Evolutionary conservation across 2,888 invertebrate genomes (phyloP).

Genomic region (Troglohyphantes excavatus): DNA sequence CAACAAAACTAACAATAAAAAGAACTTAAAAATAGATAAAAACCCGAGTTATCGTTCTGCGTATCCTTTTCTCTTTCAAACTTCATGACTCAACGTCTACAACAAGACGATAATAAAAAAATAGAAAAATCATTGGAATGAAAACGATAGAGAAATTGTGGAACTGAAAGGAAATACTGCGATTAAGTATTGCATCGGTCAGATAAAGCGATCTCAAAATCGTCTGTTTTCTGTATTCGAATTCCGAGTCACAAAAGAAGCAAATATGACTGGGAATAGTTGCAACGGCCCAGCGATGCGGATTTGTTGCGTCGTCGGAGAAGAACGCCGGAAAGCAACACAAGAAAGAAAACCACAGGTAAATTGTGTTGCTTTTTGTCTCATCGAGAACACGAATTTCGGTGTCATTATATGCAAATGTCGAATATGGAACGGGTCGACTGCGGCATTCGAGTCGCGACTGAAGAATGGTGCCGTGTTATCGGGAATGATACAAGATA

Average conservation of each 20-base stretch:
- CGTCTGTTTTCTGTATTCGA: not conserved
- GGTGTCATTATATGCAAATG: conserved; percentile 16
- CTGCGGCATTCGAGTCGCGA: not conserved
- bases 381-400: not conserved
- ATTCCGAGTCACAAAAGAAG: conserved; percentile 15
- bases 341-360: conserved; percentile 31
- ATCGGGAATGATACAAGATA: not conserved
- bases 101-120: conserved; percentile 21
- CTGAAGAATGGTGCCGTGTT: not conserved
- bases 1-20: too few species aligned
- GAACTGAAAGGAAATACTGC: conserved; percentile 25
- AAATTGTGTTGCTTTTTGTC: not conserved
- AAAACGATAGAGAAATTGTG: conserved; percentile 34
- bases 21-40: not conserved
- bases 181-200: conserved; percentile 10
- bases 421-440: not conserved
- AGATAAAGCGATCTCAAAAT: conserved; percentile 34
- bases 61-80: conserved; percentile 35
- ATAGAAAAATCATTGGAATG: conserved; percentile 4
- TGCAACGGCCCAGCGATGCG: conserved; percentile 22
- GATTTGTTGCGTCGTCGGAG: conserved; percentile 26
- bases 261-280: conserved; percentile 32
- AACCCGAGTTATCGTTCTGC: not conserved
- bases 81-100: conserved; percentile 53
- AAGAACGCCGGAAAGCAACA: not conserved